These are phyloP conservation scores for Apodemus speciosus DNA, from an alignment of 2,113 vertebrate genomes.

Conservation along the genomic window DNA sequence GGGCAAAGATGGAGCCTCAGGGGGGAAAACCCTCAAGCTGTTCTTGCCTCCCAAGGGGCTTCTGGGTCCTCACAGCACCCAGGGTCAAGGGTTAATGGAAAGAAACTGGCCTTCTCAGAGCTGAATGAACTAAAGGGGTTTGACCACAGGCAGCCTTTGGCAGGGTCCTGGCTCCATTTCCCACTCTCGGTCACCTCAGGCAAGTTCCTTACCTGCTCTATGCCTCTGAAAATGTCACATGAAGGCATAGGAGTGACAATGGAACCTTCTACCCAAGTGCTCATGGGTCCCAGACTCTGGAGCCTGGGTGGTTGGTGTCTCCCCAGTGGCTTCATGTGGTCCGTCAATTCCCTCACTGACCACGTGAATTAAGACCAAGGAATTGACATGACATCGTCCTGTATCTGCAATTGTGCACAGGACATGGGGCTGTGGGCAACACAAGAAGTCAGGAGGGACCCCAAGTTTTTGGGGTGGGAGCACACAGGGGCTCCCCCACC, in stretches of 20 bases:
- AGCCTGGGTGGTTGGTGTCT: not conserved
- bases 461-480: too few relatives aligned
- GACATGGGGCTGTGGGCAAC: not conserved
- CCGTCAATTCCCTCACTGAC: not conserved
- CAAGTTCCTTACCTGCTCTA: not conserved
- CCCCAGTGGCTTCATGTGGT: not conserved
- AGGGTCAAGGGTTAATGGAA: not conserved
- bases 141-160: not conserved
- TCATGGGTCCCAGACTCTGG: accelerated
- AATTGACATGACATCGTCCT: too few relatives aligned
- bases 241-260: not conserved
- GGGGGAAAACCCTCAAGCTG: too few relatives aligned
- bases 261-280: too few relatives aligned
- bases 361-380: not conserved
- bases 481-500: not conserved
- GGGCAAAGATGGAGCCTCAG: not conserved
- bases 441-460: not conserved
- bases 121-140: not conserved
- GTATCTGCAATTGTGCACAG: not conserved
- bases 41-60: not conserved
- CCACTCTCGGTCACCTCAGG: not conserved
- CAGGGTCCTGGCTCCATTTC: not conserved
- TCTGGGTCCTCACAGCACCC: not conserved
- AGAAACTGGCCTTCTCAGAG: not conserved
- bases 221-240: not conserved